Evolutionary conservation across 2,888 invertebrate genomes (phyloP).

Genomic region (Scrobipalpa costella): DNA sequence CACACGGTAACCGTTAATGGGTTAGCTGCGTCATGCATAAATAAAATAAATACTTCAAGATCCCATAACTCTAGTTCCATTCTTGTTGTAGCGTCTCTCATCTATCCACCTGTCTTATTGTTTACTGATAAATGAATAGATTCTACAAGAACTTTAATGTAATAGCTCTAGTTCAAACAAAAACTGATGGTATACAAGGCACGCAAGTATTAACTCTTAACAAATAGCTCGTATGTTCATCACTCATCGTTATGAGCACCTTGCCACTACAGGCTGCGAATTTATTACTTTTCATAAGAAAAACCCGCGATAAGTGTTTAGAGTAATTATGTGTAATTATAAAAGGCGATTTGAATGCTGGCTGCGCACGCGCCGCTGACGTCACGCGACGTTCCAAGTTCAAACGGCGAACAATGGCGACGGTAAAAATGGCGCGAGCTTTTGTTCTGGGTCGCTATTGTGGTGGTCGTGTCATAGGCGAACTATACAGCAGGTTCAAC

Average conservation of each 20-base stretch:
- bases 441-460: slow-evolving; percentile 71
- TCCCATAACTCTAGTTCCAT: not conserved
- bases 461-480: slow-evolving; percentile 39
- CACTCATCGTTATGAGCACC: slow-evolving; percentile 24
- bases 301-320: slow-evolving; percentile 46
- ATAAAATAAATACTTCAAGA: slow-evolving; percentile 14
- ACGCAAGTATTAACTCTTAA: slow-evolving; percentile 11
- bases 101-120: slow-evolving; percentile 17
- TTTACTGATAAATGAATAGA: slow-evolving; percentile 19
- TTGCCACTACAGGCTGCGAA: slow-evolving; percentile 13
- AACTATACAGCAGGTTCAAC: slow-evolving; percentile 36
- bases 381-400: slow-evolving; percentile 77
- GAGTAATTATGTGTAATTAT: slow-evolving; percentile 59
- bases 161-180: slow-evolving; percentile 1
- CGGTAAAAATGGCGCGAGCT: slow-evolving; percentile 75
- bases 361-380: slow-evolving; percentile 70
- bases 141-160: slow-evolving; percentile 13
- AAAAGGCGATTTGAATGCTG: slow-evolving; percentile 69
- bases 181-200: slow-evolving; percentile 1
- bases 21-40: slow-evolving; percentile 15
- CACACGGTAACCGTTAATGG: slow-evolving; percentile 42
- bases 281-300: slow-evolving; percentile 17
- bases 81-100: not conserved
- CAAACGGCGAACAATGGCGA: slow-evolving; percentile 70
- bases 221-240: slow-evolving; percentile 18